Conservation (phyloP, 2,797 vertebrate species). For the Chloroceryle inda region DNA sequence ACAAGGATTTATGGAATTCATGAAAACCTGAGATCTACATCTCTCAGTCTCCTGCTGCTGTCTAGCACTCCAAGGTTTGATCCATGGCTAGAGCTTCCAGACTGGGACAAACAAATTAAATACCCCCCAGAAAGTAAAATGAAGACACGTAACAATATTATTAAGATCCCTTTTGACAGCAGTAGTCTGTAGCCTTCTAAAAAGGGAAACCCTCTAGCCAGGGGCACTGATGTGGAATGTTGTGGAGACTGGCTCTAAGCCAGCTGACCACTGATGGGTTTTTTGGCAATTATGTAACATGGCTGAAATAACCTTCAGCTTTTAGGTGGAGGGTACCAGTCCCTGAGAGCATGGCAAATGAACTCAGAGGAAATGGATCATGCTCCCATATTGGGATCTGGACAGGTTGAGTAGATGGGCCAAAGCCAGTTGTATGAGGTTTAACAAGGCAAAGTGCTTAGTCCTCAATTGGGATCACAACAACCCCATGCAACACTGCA, state of each 20-base stretch:
- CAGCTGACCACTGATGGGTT: not conserved
- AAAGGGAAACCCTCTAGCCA: not conserved
- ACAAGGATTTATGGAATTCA: not conserved
- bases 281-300: not conserved
- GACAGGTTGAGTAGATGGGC: too few relatives aligned
- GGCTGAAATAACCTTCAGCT: not conserved
- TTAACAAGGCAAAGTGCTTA: too few relatives aligned
- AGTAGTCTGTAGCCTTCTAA: not conserved
- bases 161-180: not conserved
- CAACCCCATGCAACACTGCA: too few relatives aligned
- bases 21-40: not conserved
- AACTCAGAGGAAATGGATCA: not conserved
- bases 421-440: too few relatives aligned
- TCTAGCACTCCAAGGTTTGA: not conserved
- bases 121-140: not conserved
- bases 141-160: not conserved
- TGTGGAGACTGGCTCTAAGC: not conserved
- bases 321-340: not conserved
- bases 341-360: not conserved
- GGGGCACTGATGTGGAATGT: not conserved
- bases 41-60: not conserved
- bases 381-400: not conserved
- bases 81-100: not conserved
- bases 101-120: not conserved
- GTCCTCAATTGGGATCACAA: too few relatives aligned